phyloP scores from a whole-genome alignment of 2,113 vertebrate genomes.

The Clupea harengus region DNA sequence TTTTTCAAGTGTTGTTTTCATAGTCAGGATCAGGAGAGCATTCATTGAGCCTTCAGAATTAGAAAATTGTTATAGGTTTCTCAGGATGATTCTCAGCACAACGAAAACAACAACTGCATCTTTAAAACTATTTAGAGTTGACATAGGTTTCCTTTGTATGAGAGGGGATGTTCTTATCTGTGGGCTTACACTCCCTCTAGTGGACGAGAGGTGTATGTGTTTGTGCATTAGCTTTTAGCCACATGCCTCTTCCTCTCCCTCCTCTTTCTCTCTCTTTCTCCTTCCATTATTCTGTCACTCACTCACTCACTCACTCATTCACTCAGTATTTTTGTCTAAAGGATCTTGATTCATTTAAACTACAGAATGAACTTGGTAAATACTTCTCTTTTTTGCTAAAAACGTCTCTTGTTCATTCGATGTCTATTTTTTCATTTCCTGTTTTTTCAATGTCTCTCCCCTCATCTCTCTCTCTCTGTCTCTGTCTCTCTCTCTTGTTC shows the following conservation, averaged over 20 bases:
- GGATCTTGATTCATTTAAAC: neutral
- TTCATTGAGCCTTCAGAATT: neutral
- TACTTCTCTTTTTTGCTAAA: no score
- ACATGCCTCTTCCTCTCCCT: neutral
- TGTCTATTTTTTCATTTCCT: neutral
- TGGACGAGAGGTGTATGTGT: neutral
- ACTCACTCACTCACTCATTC: neutral
- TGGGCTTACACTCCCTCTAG: slow-evolving; percentile 1
- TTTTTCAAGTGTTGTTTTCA: no score
- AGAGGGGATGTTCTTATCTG: neutral
- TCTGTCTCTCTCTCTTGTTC: neutral
- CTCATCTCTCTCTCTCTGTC: neutral
- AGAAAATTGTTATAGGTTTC: neutral
- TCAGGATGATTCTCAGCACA: neutral
- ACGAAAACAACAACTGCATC: neutral
- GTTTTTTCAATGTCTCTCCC: neutral
- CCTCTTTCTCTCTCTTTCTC: neutral
- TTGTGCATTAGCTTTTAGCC: no score
- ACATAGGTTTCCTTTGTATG: no score
- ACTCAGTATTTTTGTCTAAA: neutral
- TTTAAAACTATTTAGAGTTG: no score
- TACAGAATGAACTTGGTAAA: no score
- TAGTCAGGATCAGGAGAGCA: no score
- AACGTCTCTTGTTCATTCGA: neutral
- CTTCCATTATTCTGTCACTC: neutral